Evolutionary conservation across 2,888 invertebrate species (phyloP).

Genomic region (Myopa testacea): DNA sequence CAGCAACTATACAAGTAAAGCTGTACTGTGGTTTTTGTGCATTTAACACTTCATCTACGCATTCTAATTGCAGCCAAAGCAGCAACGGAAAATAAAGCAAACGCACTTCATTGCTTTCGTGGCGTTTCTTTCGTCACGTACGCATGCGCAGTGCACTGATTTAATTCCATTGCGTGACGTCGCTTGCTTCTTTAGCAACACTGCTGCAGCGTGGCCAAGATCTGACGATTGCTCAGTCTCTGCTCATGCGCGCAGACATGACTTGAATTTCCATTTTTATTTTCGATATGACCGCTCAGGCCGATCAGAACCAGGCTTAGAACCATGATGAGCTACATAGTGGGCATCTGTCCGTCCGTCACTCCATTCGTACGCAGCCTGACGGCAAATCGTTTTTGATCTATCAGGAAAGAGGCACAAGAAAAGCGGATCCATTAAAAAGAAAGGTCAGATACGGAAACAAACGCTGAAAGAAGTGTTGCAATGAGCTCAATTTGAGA

Average conservation of each 20-base stretch:
- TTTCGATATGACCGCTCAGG: background rate
- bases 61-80: constrained; percentile 5
- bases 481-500: background rate
- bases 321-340: background rate
- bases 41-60: background rate
- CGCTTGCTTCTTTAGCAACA: background rate
- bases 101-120: background rate
- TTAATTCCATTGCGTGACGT: background rate
- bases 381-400: background rate
- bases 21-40: background rate
- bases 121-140: constrained; percentile 20
- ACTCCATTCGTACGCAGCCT: background rate
- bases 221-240: background rate
- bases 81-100: background rate
- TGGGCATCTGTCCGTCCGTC: background rate
- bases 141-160: constrained; percentile 25
- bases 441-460: background rate
- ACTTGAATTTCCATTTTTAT: constrained; percentile 8
- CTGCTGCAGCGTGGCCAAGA: constrained; percentile 7
- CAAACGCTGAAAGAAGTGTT: background rate
- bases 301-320: background rate
- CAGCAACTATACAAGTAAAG: background rate
- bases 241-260: constrained; percentile 1
- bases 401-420: background rate
- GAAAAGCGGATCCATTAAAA: background rate